These are phyloP conservation scores for Eristalinus aeneus DNA, from an alignment of 2,888 invertebrate genomes.

Conservation along the genomic window DNA sequence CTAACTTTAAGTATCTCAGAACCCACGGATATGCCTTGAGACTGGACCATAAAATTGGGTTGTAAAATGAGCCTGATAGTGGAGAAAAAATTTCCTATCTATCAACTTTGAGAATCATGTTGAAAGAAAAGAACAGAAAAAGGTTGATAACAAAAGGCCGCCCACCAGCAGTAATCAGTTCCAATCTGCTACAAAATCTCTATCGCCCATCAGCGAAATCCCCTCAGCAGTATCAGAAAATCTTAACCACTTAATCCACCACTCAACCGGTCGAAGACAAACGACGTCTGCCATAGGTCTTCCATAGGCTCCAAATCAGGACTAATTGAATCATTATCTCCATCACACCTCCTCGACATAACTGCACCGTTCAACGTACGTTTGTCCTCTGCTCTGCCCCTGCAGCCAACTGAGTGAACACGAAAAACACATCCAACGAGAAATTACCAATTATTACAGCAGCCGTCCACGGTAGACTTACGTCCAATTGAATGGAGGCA, in stretches of 20 bases:
- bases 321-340: not conserved
- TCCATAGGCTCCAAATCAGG: not conserved
- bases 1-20: too few relatives aligned
- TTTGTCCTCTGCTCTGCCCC: not conserved
- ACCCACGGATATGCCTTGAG: too few relatives aligned
- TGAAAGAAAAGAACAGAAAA: too few relatives aligned
- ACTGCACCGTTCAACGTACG: not conserved
- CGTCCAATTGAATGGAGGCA: constrained; percentile 4
- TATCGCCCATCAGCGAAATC: not conserved
- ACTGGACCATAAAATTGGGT: too few relatives aligned
- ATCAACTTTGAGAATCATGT: too few relatives aligned
- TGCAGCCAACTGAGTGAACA: not conserved
- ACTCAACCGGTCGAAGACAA: not conserved
- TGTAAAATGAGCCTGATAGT: too few relatives aligned
- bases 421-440: constrained; percentile 10
- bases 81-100: too few relatives aligned
- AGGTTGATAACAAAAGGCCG: too few relatives aligned
- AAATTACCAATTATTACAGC: constrained; percentile 23
- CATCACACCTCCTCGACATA: constrained; percentile 1
- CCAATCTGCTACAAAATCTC: not conserved
- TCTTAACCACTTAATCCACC: not conserved
- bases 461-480: not conserved
- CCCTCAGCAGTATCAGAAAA: not conserved
- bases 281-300: not conserved
- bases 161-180: too few relatives aligned